These are phyloP conservation scores for Byasa hedistus DNA, from an alignment of 2,888 invertebrate genomes.

Conservation along the genomic window DNA sequence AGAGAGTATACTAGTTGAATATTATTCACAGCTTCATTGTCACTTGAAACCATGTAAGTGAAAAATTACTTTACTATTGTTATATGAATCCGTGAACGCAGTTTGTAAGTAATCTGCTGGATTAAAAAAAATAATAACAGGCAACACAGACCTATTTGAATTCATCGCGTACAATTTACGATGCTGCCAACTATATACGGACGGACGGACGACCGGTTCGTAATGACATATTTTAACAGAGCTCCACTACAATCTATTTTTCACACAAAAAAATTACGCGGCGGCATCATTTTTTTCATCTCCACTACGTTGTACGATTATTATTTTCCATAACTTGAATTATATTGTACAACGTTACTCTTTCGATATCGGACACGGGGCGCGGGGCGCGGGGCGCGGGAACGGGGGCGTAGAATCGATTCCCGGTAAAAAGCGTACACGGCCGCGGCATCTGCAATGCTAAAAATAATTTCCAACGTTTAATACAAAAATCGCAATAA, in stretches of 20 bases:
- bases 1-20: no score
- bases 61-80: no score
- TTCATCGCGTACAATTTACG: background rate
- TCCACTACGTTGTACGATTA: constrained; percentile 5
- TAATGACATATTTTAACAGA: constrained; percentile 22
- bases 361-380: constrained; percentile 42
- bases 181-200: constrained; percentile 8
- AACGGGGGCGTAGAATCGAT: constrained; percentile 43
- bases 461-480: constrained; percentile 80
- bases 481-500: constrained; percentile 81
- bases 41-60: no score
- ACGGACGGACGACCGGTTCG: constrained; percentile 15
- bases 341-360: constrained; percentile 27
- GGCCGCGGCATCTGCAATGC: constrained; percentile 58
- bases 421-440: constrained; percentile 63
- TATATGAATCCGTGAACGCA: background rate
- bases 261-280: background rate
- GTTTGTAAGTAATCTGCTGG: background rate
- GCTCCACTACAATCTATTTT: constrained; percentile 14
- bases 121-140: background rate
- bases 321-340: constrained; percentile 29
- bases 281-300: constrained; percentile 7
- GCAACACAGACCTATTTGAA: no score
- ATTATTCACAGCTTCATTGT: no score
- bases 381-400: constrained; percentile 46